Evolutionary conservation across 1,140 invertebrate genomes (phyloP), one percentile per base, ranked within the genome.

Genomic region (Globodera ellingtonae): DNA sequence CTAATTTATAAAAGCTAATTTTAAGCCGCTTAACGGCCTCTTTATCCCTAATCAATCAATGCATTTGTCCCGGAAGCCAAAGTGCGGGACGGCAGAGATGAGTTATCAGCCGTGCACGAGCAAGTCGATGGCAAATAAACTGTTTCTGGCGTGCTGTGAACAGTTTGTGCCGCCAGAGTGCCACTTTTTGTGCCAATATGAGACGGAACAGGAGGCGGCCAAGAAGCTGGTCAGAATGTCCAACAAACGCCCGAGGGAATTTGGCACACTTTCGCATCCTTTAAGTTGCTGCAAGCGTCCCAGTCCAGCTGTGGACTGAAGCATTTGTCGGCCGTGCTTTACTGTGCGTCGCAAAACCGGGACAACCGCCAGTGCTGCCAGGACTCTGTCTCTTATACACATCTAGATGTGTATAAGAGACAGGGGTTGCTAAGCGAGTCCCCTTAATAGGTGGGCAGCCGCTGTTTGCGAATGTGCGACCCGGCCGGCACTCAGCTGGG

Each of bases 321-420:
- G 65, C 85, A 86, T 48, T 70, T 85, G 13, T 62, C 59, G 35
- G 83, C 84, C 9, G 80, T 85, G 9, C 85, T 85, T 13, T 85
- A 86, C 56, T 85, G 84, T 65, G 84, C 84, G 15, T 83, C 81
- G 44, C 84, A 86, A 73, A 85, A 85, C 77, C 81, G 84, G 72
- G 84, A 85, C 72, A 85, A 86, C 67, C 75, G 81, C 13, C 81
- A 86, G 67, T 85, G 84, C 72, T 85, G 84, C 71, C 78, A 84
- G 67, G 84, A 85, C 70, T n/a, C n/a, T n/a, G n/a, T n/a, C n/a
- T n/a, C n/a, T n/a, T n/a, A n/a, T n/a, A n/a, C n/a, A n/a, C n/a
- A n/a, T n/a, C n/a, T n/a, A n/a, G n/a, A n/a, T n/a, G n/a, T n/a
- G n/a, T n/a, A n/a, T n/a, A n/a, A n/a, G n/a, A n/a, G n/a, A n/a